Evolutionary conservation across 64 coral and sea anemone species (phyloP).

Genomic region (Trachythela sp.): DNA sequence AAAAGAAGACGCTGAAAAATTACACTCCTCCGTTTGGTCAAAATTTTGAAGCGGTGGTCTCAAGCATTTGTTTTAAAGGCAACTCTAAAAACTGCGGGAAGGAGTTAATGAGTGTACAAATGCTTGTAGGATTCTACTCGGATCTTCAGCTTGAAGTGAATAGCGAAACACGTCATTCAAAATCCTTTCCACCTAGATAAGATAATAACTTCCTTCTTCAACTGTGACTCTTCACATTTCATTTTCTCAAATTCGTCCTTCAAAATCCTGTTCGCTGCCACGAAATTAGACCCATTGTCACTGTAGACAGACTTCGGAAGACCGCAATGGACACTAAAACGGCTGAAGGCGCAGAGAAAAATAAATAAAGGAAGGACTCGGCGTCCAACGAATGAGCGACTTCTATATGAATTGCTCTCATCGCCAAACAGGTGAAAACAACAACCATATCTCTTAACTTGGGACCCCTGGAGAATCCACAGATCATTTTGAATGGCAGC

Average conservation of each 20-base stretch:
- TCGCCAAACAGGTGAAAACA: background rate
- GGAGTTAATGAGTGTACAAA: no score
- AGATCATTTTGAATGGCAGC: background rate
- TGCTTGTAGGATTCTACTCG: no score
- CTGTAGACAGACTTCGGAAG: background rate
- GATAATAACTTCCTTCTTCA: no score
- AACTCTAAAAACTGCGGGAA: no score
- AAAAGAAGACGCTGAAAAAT: no score
- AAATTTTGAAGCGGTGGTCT: no score
- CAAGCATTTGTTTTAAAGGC: no score
- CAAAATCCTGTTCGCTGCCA: background rate
- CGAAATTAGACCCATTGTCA: background rate
- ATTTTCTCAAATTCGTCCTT: constrained; percentile 14
- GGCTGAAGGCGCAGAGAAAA: constrained; percentile 19
- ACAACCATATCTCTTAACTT: background rate
- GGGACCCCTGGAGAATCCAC: background rate
- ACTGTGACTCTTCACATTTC: background rate
- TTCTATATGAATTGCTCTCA: background rate
- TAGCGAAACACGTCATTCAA: no score
- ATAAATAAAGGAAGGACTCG: no score
- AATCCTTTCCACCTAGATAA: no score
- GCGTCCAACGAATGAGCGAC: background rate
- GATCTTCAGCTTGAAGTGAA: no score
- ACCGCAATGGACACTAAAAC: background rate
- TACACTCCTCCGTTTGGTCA: no score